Evolutionary conservation across 2,113 vertebrate species (phyloP), one percentile per base, ranked within the genome.

Genomic region (Takifugu bimaculatus): DNA sequence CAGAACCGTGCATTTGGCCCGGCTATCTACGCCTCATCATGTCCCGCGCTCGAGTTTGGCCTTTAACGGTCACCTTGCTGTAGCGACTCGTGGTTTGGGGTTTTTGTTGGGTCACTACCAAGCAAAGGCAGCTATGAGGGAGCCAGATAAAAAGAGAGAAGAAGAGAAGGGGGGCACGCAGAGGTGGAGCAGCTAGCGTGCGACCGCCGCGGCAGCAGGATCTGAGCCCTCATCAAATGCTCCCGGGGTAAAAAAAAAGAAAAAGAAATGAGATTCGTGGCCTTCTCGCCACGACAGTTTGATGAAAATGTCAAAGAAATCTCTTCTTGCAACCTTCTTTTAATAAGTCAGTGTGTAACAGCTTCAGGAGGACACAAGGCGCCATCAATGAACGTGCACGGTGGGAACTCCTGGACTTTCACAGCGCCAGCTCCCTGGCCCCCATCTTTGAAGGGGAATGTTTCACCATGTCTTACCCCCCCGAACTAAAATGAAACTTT

Each of bases 31-130:
- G 74, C 78, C 67, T 82, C 69, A 75, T 79, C 79, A 55, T 66
- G 44, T 54, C 27, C 76, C 74, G 77, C 77, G 72, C 67, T 55
- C 67, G 39, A 48, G 51, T 5, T 52, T 79, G 65, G 77, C 71
- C 61, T 82, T 75, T 80, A 73, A 72, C 79, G 76, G 70, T 75
- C 79, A 80, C 80, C 78, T 83, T 81, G 72, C 72, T 75, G 75
- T 57, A 51, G 63, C 79, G 65, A 51, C 74, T 68, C 60, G 54
- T 53, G 4, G 59, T 58, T 73, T 32, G 61, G 29, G 67, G 79
- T 74, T 73, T 81, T 82, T 65, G 75, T 75, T 64, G 67, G 61
- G 78, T 78, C 66, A 55, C 47, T 63, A 60, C 74, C 70, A 74
- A 65, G 72, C 68, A 78, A 50, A 59, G 56, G 29, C 51, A 50